Conservation (phyloP, 2,888 invertebrate species). For the Pecten maximus region DNA sequence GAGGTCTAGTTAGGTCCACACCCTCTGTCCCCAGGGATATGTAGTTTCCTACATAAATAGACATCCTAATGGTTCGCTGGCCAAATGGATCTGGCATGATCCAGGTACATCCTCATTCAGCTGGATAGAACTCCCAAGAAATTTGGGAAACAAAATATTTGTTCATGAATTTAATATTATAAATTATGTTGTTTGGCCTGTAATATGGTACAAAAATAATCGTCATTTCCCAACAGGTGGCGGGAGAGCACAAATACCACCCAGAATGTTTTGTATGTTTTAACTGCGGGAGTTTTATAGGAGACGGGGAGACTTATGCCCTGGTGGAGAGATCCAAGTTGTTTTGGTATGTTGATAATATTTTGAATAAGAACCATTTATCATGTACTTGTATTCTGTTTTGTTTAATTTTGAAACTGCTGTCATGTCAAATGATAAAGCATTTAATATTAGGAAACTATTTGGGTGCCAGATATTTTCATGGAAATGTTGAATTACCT, state of each 20-base stretch:
- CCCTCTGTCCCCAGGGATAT: too few species aligned
- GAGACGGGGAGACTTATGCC: constrained; percentile 95
- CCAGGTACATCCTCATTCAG: too few species aligned
- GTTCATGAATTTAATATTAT: neutral
- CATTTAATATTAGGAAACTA: too few species aligned
- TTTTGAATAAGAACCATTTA: too few species aligned
- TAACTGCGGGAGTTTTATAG: constrained; percentile 91
- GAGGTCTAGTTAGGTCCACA: too few species aligned
- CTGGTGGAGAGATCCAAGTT: constrained; percentile 94
- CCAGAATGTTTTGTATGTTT: constrained; percentile 96
- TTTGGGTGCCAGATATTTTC: too few species aligned
- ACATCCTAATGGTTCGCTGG: too few species aligned
- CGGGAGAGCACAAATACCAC: constrained; percentile 97
- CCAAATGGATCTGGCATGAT: too few species aligned
- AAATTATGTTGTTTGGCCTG: neutral
- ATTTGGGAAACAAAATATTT: neutral
- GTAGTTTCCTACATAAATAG: too few species aligned
- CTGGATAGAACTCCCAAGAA: too few species aligned
- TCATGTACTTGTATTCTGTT: neutral
- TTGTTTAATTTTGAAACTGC: neutral
- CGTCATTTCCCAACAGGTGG: constrained; percentile 84
- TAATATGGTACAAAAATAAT: neutral
- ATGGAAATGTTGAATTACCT: too few species aligned
- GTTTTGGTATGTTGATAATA: constrained; percentile 88
- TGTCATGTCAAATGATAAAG: too few species aligned